Percentiles rank a stretch among this genome's conserved stretches.
phyloP scores from a whole-genome alignment of 2,113 vertebrate genomes.

The Pluvianellus socialis region DNA sequence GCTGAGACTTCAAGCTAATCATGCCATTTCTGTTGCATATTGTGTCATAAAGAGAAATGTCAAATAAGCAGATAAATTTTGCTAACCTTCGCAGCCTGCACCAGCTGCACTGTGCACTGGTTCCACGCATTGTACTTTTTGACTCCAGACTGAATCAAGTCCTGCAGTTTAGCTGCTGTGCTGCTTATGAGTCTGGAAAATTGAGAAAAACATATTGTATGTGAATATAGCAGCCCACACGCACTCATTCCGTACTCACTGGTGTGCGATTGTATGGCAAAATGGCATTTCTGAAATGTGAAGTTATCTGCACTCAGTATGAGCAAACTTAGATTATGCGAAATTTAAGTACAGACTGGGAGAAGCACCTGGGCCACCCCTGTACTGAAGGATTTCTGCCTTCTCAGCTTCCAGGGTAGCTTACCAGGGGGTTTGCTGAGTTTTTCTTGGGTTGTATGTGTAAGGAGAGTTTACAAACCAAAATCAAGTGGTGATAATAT shows the following conservation, averaged over 20 bases:
- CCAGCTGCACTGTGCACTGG: slow-evolving; percentile 68
- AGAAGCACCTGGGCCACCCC: not conserved
- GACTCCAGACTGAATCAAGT: slow-evolving; percentile 59
- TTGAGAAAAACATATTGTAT: not conserved
- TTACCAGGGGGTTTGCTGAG: not conserved
- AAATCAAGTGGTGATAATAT: not conserved
- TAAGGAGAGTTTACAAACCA: not conserved
- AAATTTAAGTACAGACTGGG: not conserved
- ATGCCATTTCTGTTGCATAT: not conserved
- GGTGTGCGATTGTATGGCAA: not conserved
- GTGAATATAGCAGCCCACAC: not conserved
- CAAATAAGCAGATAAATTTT: not conserved
- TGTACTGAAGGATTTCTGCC: not conserved
- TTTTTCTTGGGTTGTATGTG: not conserved
- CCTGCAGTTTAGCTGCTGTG: slow-evolving; percentile 59
- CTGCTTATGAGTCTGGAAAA: slow-evolving; percentile 65
- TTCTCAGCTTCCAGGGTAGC: not conserved
- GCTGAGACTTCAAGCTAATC: not conserved
- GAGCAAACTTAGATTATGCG: not conserved
- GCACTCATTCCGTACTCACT: not conserved
- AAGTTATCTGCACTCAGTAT: not conserved
- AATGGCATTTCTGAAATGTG: not conserved
- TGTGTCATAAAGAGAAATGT: not conserved
- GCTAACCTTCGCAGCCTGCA: slow-evolving; percentile 74
- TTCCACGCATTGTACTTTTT: slow-evolving; percentile 72